Evolutionary conservation across 2,888 invertebrate species (phyloP).

Genomic region (Drosophila setosimentum): DNA sequence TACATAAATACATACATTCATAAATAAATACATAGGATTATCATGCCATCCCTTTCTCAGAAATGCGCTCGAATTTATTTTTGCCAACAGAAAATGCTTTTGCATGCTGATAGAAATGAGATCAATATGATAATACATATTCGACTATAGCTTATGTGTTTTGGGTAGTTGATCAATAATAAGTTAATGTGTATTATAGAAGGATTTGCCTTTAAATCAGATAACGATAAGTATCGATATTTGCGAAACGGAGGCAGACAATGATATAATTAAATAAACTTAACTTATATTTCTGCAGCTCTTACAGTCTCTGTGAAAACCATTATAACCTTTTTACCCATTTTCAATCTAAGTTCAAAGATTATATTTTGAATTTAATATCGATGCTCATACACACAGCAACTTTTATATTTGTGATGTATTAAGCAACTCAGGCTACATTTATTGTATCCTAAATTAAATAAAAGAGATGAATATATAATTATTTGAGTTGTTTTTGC

Average conservation of each 20-base stretch:
- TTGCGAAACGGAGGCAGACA: background rate
- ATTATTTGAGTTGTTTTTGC: background rate
- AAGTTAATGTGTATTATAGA: background rate
- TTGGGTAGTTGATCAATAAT: background rate
- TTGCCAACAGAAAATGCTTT: background rate
- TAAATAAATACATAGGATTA: background rate
- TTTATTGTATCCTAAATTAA: background rate
- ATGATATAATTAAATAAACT: background rate
- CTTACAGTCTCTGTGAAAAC: background rate
- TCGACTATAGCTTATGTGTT: background rate
- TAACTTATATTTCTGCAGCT: background rate
- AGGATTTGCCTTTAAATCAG: background rate
- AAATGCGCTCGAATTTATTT: background rate
- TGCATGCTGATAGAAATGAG: background rate
- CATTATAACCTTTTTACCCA: background rate
- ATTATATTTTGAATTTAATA: background rate
- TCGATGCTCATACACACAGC: background rate
- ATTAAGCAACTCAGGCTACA: background rate
- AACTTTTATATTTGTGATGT: background rate
- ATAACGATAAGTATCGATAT: background rate
- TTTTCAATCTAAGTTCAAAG: background rate
- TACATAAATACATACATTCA: background rate
- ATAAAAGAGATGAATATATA: background rate
- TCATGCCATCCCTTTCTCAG: background rate
- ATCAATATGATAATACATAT: background rate